These are phyloP conservation scores for Habropoda laboriosa DNA, from an alignment of 1,140 invertebrate genomes.

Conservation along the genomic window DNA sequence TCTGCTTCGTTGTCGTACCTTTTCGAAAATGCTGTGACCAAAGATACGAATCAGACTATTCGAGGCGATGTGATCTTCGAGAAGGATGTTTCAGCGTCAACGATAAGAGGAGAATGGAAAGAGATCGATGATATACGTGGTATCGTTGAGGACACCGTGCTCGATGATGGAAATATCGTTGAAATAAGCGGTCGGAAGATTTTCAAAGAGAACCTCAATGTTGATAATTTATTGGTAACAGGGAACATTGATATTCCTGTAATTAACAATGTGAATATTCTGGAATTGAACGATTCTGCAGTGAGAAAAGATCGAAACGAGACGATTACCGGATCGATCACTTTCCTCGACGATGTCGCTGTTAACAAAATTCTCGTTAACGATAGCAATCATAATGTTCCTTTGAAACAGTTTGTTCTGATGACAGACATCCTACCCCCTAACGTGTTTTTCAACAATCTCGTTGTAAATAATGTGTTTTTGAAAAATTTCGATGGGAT, in stretches of 20 bases:
- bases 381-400: slow-evolving; percentile 50
- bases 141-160: slow-evolving; percentile 61
- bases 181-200: slow-evolving; percentile 63
- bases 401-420: slow-evolving; percentile 33
- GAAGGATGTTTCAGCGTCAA: slow-evolving; percentile 32
- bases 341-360: slow-evolving; percentile 53
- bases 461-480: slow-evolving; percentile 59
- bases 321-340: slow-evolving; percentile 51
- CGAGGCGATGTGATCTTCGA: slow-evolving; percentile 42
- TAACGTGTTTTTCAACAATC: slow-evolving; percentile 61
- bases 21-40: slow-evolving; percentile 66
- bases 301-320: slow-evolving; percentile 61
- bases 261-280: slow-evolving; percentile 64
- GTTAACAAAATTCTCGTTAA: slow-evolving; percentile 59
- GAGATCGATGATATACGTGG: slow-evolving; percentile 53
- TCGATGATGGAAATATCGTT: slow-evolving; percentile 45
- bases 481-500: slow-evolving; percentile 64
- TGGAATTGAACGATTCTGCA: slow-evolving; percentile 63
- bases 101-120: slow-evolving; percentile 5
- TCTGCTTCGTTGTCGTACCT: slow-evolving; percentile 46
- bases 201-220: slow-evolving; percentile 56
- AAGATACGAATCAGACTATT: slow-evolving; percentile 62
- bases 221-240: slow-evolving; percentile 37
- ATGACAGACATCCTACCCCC: slow-evolving; percentile 57
- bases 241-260: slow-evolving; percentile 48